Base-by-base conservation (phyloP, 2,888 invertebrate species). In the Sphaeridia pumilis region DNA sequence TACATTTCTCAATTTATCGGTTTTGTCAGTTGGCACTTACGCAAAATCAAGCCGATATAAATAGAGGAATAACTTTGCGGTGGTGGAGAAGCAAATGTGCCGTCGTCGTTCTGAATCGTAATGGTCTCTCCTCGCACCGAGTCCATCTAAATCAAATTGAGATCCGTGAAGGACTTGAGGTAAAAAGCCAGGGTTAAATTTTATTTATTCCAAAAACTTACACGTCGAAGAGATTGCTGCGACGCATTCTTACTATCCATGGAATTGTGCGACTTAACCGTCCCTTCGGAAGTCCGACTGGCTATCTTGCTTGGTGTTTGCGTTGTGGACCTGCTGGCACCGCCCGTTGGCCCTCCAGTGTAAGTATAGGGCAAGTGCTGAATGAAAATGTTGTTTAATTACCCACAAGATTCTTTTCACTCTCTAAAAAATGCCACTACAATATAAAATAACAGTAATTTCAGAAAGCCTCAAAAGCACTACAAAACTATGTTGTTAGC, bases 41-140 rank as follows among this genome's bases (percentile, higher is more conserved):
- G 54, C 38, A 64, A 58, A 46, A 64, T 55, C 54, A 64, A 49
- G 4, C 64, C 64, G 14, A 64, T 58, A 50, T 64, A 64, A 46
- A 64, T 58, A 2, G 58, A 56, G 12, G 59, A 59, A 42, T 64
- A 63, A 1, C 61, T 55, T 44, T 57, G 59, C 5, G 57, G 57
- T 21, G 47, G 45, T 47, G 43, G 55, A n/a, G 49, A 50, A 46
- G 56, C 56, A 25, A 54, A 43, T 3, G 55, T 41, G 0, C 58
- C 59, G n/a, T 64, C 57, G 21, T 52, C 52, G 27, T 26, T 24
- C 38, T 46, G 38, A 2, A 31, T 44, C 12, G 50, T 50, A 41
- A 27, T 42, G 4, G 52, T 50, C 31, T 34, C 22, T 20, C 31
- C 17, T 14, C 12, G 14, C 3, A 14, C 24, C 26, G 46, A 28